Percentiles rank a stretch among this genome's conserved stretches.
Conservation (phyloP, 2,888 invertebrate genomes). For the Eupithecia abbreviata region DNA sequence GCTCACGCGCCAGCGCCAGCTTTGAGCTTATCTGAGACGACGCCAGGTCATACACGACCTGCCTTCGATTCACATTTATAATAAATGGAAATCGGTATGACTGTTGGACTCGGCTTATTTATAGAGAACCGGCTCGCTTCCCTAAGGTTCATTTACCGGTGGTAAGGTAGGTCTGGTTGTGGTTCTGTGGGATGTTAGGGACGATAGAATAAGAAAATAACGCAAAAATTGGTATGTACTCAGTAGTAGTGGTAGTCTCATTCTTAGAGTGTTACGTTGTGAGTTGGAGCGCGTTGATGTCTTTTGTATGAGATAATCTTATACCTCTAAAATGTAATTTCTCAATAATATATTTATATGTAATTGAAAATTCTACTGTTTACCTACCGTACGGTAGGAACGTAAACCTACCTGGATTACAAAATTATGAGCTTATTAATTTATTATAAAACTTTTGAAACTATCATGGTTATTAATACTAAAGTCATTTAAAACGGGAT, state of each 20-base stretch:
- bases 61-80: background rate
- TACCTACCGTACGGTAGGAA: too few relatives aligned
- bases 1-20: background rate
- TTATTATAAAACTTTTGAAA: too few relatives aligned
- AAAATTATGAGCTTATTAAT: too few relatives aligned
- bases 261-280: background rate
- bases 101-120: slow-evolving; percentile 9
- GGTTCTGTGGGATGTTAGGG: too few relatives aligned
- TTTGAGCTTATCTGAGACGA: background rate
- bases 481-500: too few relatives aligned
- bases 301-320: background rate
- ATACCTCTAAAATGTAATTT: too few relatives aligned
- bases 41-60: background rate
- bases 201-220: background rate
- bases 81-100: slow-evolving; percentile 3
- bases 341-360: too few relatives aligned
- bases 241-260: background rate
- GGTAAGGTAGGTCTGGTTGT: background rate
- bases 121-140: slow-evolving; percentile 5
- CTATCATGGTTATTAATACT: too few relatives aligned
- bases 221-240: background rate
- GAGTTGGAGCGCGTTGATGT: background rate
- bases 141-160: background rate
- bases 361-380: too few relatives aligned
- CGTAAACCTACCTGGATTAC: too few relatives aligned